These are phyloP conservation scores for Laspeyria flexula DNA, from an alignment of 2,888 invertebrate genomes.

Conservation along the genomic window DNA sequence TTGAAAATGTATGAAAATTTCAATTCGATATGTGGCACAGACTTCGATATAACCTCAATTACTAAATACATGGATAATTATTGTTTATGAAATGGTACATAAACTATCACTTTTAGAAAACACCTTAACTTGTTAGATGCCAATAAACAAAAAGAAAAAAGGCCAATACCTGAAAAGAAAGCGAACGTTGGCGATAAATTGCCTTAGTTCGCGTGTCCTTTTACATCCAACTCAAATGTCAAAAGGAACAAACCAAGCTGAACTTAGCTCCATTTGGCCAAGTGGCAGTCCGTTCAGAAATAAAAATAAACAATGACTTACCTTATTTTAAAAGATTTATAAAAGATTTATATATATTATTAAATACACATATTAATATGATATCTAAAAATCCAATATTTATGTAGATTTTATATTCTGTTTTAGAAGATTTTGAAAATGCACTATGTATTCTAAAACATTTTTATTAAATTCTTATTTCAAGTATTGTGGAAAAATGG, in stretches of 20 bases:
- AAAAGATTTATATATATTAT: too few relatives aligned
- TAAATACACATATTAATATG: too few relatives aligned
- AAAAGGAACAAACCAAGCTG: conserved; percentile 66
- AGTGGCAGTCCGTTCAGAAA: conserved; percentile 35
- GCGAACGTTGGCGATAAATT: conserved; percentile 76
- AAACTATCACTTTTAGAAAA: conserved; percentile 15
- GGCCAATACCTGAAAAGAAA: conserved; percentile 70
- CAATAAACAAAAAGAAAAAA: conserved; percentile 26
- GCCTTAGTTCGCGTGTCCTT: conserved; percentile 84
- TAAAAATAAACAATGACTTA: neutral
- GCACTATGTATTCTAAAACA: too few relatives aligned
- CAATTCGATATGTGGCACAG: conserved; percentile 72
- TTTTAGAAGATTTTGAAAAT: too few relatives aligned
- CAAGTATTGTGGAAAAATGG: too few relatives aligned
- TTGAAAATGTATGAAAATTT: conserved; percentile 46
- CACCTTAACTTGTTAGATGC: conserved; percentile 13
- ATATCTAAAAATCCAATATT: too few relatives aligned
- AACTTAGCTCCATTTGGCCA: conserved; percentile 39
- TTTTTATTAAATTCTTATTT: too few relatives aligned
- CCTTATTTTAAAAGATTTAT: too few relatives aligned
- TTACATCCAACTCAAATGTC: conserved; percentile 75
- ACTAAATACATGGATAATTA: conserved; percentile 45
- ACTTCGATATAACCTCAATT: conserved; percentile 74
- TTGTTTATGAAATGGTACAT: conserved; percentile 26
- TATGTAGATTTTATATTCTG: too few relatives aligned